These are phyloP conservation scores for Suricata suricatta DNA, from an alignment of 2,113 vertebrate species.

Conservation along the genomic window DNA sequence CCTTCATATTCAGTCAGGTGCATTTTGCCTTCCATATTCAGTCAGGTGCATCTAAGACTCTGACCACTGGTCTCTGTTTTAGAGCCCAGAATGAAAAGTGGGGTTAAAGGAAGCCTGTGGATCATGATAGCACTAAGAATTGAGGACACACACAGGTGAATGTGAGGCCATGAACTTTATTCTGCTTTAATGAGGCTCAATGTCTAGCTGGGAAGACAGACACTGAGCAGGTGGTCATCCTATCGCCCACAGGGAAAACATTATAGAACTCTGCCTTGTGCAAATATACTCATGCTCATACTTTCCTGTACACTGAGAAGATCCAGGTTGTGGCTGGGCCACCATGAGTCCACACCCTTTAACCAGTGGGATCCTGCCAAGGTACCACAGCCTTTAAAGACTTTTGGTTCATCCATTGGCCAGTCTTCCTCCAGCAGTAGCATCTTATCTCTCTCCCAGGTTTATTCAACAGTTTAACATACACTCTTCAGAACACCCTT, in stretches of 20 bases:
- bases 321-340: neutral
- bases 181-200: neutral
- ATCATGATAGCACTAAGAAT: neutral
- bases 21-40: neutral
- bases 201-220: neutral
- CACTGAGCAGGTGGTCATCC: neutral
- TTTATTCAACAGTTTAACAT: neutral
- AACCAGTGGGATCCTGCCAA: too few relatives aligned
- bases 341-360: neutral
- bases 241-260: neutral
- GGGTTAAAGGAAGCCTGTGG: neutral
- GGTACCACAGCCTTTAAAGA: neutral
- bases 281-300: neutral
- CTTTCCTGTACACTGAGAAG: neutral
- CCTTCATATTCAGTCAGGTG: neutral
- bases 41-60: neutral
- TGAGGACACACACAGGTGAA: neutral
- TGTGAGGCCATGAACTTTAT: neutral
- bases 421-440: fast-evolving
- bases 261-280: neutral
- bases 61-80: neutral
- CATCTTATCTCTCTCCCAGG: neutral
- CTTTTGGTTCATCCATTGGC: neutral
- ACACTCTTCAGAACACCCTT: neutral
- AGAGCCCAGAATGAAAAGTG: neutral